Evolutionary conservation across 2,888 invertebrate species (phyloP), one percentile per base, ranked within the genome.

Genomic region (Aphodius granarius): DNA sequence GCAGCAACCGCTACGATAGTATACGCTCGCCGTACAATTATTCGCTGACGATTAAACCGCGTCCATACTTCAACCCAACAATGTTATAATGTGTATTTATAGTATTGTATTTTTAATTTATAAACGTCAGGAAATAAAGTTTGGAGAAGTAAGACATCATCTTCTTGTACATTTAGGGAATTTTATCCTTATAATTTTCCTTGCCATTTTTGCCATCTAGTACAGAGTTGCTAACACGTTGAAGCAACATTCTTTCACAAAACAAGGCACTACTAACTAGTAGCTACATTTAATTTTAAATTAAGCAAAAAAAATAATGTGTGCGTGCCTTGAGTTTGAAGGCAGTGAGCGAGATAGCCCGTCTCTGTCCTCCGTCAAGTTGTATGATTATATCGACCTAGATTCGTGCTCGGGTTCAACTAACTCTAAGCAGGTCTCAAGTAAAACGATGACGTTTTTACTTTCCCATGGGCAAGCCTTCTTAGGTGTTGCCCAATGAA

Each of bases 381-480:
- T 63, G 78, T 79, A 79, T 77, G 80, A 80, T 80, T 80, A 77
- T 79, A 79, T 79, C 83, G 84, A 82, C 84, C 84, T 82, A 84
- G 82, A 83, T 84, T 82, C 79, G 77, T 78, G 78, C 77, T 75
- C 78, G 83, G 79, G 84, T 84, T 84, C 84, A 84, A 84, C 82
- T 81, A 81, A 83, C 84, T 83, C 80, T 76, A 84, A 81, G 79
- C 83, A 82, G 84, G 84, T 84, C 81, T 82, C 80, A 79, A 77
- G 78, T 78, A 78, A 81, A 82, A 76, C 78, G 77, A 78, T 80
- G 80, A 82, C 82, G 81, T 82, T 81, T 79, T 80, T 80, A 81
- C 81, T 81, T 81, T 81, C 81, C 79, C 81, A 80, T 81, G 80
- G 78, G 77, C 80, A 78, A 78, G 78, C 79, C 78, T 79, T 78